These are phyloP conservation scores for Sesamia nonagrioides DNA, from an alignment of 1,140 invertebrate genomes.

Conservation along the genomic window DNA sequence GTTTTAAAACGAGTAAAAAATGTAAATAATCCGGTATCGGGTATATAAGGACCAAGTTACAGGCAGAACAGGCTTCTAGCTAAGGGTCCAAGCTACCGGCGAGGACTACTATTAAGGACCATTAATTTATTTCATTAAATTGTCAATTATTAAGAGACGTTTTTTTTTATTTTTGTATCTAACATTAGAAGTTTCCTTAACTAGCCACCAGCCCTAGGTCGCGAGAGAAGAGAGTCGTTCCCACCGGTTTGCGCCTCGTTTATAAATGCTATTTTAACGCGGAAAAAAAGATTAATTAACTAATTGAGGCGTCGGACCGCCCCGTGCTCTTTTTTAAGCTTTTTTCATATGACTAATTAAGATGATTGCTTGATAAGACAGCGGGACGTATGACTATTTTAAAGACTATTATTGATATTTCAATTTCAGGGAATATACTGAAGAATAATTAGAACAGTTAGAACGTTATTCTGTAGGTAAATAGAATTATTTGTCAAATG, in stretches of 20 bases:
- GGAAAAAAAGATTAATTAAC: slow-evolving; percentile 87
- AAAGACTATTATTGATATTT: background rate
- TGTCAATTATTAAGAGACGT: too few species aligned
- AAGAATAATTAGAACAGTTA: background rate
- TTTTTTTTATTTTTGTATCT: too few species aligned
- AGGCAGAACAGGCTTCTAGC: too few species aligned
- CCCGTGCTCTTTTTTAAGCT: slow-evolving; percentile 60
- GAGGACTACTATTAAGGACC: too few species aligned
- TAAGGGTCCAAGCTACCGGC: too few species aligned
- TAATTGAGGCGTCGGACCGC: slow-evolving; percentile 82
- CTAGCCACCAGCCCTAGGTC: slow-evolving; percentile 65
- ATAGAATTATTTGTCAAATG: too few species aligned
- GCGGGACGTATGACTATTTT: slow-evolving; percentile 28
- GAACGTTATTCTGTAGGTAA: background rate
- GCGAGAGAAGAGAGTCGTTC: slow-evolving; percentile 72
- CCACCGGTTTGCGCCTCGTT: slow-evolving; percentile 81
- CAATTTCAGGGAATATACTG: background rate
- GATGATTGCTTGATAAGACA: slow-evolving; percentile 56
- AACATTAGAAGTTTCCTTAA: background rate
- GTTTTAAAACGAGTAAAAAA: too few species aligned
- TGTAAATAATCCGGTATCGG: too few species aligned
- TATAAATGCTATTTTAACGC: slow-evolving; percentile 87
- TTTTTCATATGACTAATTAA: slow-evolving; percentile 61
- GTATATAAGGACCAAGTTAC: too few species aligned
- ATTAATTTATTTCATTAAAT: too few species aligned